phyloP scores from a whole-genome alignment of 35 echinoderm and acorn worm genomes.

The Lytechinus variegatus region DNA sequence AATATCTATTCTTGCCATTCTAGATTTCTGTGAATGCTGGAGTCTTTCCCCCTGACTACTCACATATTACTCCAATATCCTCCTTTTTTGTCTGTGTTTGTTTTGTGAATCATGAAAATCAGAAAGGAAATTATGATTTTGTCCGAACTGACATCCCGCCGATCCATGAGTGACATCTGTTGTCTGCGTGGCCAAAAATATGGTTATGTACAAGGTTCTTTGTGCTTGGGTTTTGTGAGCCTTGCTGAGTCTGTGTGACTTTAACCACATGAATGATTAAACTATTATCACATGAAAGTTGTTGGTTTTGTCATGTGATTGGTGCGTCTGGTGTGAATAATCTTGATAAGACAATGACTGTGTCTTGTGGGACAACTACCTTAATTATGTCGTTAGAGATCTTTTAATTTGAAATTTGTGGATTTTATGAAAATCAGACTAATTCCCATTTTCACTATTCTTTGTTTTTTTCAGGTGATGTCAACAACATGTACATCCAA shows the following conservation, averaged over 20 bases:
- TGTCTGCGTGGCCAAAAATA: not conserved
- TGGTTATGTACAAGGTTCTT: not conserved
- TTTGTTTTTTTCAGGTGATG: conserved; percentile 55
- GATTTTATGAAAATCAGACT: not conserved
- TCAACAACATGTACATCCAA: conserved; percentile 86
- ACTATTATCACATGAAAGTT: not conserved
- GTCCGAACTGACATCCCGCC: not conserved
- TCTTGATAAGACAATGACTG: not conserved
- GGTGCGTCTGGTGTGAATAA: not conserved
- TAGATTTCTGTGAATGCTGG: not conserved
- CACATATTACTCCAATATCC: conserved; percentile 12
- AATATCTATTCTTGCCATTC: not conserved
- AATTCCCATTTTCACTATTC: not conserved
- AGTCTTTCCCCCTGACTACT: not conserved
- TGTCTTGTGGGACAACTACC: not conserved
- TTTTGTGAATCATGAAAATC: not conserved
- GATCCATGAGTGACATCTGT: not conserved
- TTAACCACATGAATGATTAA: not conserved
- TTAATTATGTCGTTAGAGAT: too few species aligned
- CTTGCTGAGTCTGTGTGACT: not conserved
- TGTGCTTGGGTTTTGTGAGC: not conserved
- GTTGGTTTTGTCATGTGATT: not conserved
- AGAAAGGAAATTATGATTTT: conserved; percentile 5
- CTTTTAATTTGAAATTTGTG: not conserved
- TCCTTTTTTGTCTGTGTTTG: not conserved